Percentiles rank a stretch among this genome's conserved stretches.
Conservation (phyloP, 2,888 invertebrate species). For the Crossocerus cetratus region DNA sequence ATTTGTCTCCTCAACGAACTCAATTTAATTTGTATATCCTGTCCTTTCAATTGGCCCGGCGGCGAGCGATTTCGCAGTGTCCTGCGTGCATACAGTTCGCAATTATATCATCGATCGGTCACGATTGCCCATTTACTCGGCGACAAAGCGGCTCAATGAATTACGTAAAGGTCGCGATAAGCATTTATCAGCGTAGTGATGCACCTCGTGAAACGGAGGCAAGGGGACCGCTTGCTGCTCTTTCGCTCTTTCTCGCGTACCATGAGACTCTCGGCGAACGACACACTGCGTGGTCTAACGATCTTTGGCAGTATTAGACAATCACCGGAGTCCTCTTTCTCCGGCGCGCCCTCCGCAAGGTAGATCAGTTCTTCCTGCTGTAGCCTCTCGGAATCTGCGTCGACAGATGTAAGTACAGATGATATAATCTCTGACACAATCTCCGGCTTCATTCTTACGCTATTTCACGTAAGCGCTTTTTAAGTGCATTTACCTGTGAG, state of each 20-base stretch:
- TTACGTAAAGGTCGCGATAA: neutral
- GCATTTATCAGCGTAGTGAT: neutral
- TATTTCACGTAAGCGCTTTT: neutral
- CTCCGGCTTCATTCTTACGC: neutral
- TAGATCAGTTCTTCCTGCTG: slow-evolving; percentile 9
- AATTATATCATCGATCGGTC: neutral
- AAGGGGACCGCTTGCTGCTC: slow-evolving; percentile 54
- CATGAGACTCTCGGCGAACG: slow-evolving; percentile 58
- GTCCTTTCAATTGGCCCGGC: slow-evolving; percentile 57
- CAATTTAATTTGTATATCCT: slow-evolving; percentile 83
- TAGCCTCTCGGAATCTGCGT: neutral
- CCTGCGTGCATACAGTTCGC: slow-evolving; percentile 43
- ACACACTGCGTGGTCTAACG: slow-evolving; percentile 65
- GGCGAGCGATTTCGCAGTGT: slow-evolving; percentile 65
- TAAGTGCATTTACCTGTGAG: no score
- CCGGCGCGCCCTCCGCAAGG: neutral
- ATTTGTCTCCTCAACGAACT: slow-evolving; percentile 84
- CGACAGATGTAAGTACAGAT: neutral
- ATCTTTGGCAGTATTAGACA: slow-evolving; percentile 61
- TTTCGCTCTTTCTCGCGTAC: slow-evolving; percentile 42
- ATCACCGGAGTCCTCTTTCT: slow-evolving; percentile 26
- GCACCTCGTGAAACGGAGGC: slow-evolving; percentile 63
- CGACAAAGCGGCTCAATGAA: neutral
- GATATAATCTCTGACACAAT: neutral
- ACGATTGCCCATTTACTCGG: neutral